These are phyloP conservation scores for Julus scandinavius DNA, from an alignment of 2,888 invertebrate species.

Conservation along the genomic window DNA sequence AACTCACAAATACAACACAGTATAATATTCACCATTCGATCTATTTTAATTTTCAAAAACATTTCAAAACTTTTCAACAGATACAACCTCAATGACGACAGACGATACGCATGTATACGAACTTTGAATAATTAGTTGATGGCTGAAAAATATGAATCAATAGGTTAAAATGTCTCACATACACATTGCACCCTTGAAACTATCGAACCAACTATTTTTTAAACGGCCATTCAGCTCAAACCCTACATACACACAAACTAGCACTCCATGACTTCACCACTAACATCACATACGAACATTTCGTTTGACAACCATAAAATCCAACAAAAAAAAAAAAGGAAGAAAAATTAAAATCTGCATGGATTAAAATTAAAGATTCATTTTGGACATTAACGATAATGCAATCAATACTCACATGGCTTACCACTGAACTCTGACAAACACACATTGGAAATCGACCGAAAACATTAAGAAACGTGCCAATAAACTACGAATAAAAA, in stretches of 20 bases:
- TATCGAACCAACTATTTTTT: background rate
- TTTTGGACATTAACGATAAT: background rate
- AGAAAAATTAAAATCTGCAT: background rate
- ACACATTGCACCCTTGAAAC: background rate
- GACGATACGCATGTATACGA: constrained; percentile 24
- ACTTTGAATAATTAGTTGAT: constrained; percentile 1
- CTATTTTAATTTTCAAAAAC: constrained; percentile 14
- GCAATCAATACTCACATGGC: constrained; percentile 5
- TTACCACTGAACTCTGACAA: background rate
- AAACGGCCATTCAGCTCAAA: background rate
- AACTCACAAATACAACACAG: too few relatives aligned
- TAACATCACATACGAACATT: background rate
- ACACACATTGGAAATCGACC: background rate
- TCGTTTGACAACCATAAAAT: constrained; percentile 1
- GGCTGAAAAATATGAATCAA: constrained; percentile 5
- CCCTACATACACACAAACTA: background rate
- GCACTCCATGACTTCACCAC: constrained; percentile 18
- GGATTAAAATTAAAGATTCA: background rate
- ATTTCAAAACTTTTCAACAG: constrained; percentile 1
- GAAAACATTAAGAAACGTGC: constrained; percentile 8
- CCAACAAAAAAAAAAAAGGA: background rate
- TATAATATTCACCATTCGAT: constrained; percentile 2
- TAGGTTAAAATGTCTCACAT: background rate
- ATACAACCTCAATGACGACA: constrained; percentile 7
- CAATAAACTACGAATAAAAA: background rate